Evolutionary conservation across 2,888 invertebrate genomes (phyloP).

Genomic region (Diplolepis rosae): DNA sequence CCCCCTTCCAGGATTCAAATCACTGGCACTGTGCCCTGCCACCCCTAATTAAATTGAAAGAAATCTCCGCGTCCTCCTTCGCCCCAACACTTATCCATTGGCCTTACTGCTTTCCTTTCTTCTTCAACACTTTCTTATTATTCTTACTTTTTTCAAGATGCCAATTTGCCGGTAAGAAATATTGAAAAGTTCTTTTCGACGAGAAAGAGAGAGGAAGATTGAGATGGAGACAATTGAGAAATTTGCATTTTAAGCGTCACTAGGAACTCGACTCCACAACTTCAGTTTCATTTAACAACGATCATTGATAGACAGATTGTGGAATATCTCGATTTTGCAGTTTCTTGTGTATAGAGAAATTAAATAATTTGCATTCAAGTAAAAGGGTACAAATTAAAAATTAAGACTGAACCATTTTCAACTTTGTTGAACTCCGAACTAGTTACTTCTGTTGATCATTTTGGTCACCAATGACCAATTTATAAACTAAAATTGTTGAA

Average conservation of each 20-base stretch:
- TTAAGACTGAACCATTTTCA: too few species aligned
- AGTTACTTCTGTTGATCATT: too few species aligned
- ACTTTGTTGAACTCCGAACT: too few species aligned
- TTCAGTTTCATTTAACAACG: conserved; percentile 40
- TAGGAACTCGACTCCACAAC: conserved; percentile 32
- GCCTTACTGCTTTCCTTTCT: conserved; percentile 19
- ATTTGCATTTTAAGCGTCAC: conserved; percentile 56
- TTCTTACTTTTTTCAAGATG: conserved; percentile 30
- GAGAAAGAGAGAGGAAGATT: conserved; percentile 48
- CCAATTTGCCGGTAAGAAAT: conserved; percentile 42
- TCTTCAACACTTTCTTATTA: not conserved
- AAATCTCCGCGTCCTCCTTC: conserved; percentile 53
- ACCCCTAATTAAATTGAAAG: conserved; percentile 68
- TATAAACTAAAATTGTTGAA: not conserved
- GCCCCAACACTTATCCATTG: conserved; percentile 15
- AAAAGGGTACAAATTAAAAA: not conserved
- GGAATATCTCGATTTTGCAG: conserved; percentile 4
- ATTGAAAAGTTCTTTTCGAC: conserved; percentile 37
- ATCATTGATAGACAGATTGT: not conserved
- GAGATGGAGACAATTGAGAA: too few species aligned
- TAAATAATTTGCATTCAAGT: not conserved
- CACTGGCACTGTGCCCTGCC: conserved; percentile 37
- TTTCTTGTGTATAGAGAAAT: not conserved
- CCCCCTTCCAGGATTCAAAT: conserved; percentile 29
- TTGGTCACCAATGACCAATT: not conserved